A percentile compares a stretch with the other conserved stretches of the same genome.
Conservation (phyloP, 64 coral and sea anemone species). For the Montipora capricornis region DNA sequence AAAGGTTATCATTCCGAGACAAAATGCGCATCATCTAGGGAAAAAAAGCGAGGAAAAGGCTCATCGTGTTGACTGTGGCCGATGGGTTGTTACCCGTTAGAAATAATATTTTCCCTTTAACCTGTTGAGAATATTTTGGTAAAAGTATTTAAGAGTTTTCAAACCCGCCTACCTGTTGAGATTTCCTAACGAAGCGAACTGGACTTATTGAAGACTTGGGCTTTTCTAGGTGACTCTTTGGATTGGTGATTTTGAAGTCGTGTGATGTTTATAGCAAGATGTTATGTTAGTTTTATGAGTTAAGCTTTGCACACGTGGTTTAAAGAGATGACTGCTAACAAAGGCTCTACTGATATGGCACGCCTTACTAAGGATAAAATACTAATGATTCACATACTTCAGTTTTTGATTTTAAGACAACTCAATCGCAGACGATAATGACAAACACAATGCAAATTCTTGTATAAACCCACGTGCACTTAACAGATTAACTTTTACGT, state of each 20-base stretch:
- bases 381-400: constrained; percentile 21
- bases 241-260: constrained; percentile 18
- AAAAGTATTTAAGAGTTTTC: not conserved
- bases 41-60: not conserved
- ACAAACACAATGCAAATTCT: constrained; percentile 87
- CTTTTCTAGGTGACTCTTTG: constrained; percentile 26
- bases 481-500: constrained; percentile 60
- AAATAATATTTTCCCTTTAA: not conserved
- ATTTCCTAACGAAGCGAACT: not conserved
- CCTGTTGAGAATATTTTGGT: constrained; percentile 18
- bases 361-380: constrained; percentile 30
- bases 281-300: constrained; percentile 11
- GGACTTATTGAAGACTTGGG: not conserved
- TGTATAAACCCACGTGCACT: constrained; percentile 84
- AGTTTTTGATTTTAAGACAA: constrained; percentile 73
- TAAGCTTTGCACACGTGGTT: constrained; percentile 9
- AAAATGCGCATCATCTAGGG: not conserved
- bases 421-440: constrained; percentile 64
- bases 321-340: not conserved
- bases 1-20: not conserved
- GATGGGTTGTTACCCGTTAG: not conserved
- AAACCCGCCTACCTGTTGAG: constrained; percentile 35
- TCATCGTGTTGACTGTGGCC: not conserved
- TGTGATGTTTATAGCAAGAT: constrained; percentile 15
- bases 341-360: not conserved